phyloP scores from a whole-genome alignment of 2,888 invertebrate species.

The Dendrolimus pini region DNA sequence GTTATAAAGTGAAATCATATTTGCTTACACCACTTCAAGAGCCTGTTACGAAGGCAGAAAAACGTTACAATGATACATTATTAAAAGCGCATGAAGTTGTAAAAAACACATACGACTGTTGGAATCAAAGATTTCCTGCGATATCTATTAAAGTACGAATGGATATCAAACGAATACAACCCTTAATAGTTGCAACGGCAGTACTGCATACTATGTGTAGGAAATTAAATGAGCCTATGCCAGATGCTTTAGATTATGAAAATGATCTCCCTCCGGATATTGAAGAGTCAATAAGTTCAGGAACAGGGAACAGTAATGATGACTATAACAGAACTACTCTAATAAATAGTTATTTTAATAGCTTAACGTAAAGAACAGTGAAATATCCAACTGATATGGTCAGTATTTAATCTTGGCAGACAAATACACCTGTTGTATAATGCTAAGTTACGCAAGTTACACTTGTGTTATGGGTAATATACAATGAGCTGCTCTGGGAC shows the following conservation, averaged over 20 bases:
- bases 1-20: conserved; percentile 9
- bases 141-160: conserved; percentile 3
- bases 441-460: too few species aligned
- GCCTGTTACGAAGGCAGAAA: conserved; percentile 5
- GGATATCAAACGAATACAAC: not conserved
- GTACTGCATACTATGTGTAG: not conserved
- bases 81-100: conserved; percentile 9
- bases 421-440: too few species aligned
- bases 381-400: too few species aligned
- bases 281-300: not conserved
- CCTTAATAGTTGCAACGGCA: not conserved
- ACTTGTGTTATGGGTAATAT: too few species aligned
- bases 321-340: not conserved
- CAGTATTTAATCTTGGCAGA: too few species aligned
- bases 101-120: conserved; percentile 7
- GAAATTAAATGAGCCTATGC: not conserved
- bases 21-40: conserved; percentile 8
- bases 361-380: not conserved
- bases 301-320: not conserved
- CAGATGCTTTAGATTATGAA: not conserved
- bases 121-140: conserved; percentile 9
- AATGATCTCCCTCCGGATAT: not conserved
- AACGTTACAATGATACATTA: conserved; percentile 8
- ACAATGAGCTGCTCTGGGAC: too few species aligned
- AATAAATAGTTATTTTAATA: not conserved